Percentiles rank a stretch among this genome's conserved stretches.
These are phyloP conservation scores for Argyrosomus regius DNA, from an alignment of 2,797 vertebrate species.

Conservation along the genomic window DNA sequence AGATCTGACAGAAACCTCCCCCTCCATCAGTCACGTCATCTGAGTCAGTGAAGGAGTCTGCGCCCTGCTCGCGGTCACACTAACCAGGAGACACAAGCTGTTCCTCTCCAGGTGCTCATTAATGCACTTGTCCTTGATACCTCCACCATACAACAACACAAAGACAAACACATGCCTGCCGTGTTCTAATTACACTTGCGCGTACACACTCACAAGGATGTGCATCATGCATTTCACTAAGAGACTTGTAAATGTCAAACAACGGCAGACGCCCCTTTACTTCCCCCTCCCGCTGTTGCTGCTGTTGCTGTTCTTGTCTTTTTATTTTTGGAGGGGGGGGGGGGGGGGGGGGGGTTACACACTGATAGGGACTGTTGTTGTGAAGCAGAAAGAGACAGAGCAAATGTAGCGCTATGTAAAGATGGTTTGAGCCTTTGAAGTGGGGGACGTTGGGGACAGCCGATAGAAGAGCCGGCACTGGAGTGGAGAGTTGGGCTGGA, in stretches of 20 bases:
- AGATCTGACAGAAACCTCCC: constrained; percentile 91
- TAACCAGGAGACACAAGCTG: constrained; percentile 88
- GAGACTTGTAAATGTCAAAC: constrained; percentile 84
- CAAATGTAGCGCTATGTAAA: constrained; percentile 62
- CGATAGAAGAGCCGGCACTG: constrained; percentile 58
- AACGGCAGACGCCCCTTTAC: constrained; percentile 65
- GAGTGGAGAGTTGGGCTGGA: constrained; percentile 58
- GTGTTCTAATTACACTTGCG: constrained; percentile 85
- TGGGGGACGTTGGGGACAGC: constrained; percentile 71
- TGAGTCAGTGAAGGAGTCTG: constrained; percentile 83
- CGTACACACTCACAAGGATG: constrained; percentile 59
- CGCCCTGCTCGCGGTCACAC: constrained; percentile 85
- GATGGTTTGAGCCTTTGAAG: constrained; percentile 75
- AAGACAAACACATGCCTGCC: constrained; percentile 82
- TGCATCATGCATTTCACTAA: constrained; percentile 73
- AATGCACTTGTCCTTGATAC: constrained; percentile 89
- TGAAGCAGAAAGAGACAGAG: constrained; percentile 47
- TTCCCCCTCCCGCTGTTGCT: constrained; percentile 51
- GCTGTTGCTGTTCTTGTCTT: constrained; percentile 63
- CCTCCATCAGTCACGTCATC: constrained; percentile 87
- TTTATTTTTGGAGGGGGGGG: constrained; percentile 20
- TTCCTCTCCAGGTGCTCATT: constrained; percentile 90
- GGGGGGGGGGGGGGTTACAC: not conserved
- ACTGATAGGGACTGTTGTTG: constrained; percentile 42
- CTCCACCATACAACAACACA: constrained; percentile 81